Conservation (phyloP, 2,888 invertebrate species). For the Selenia dentaria region DNA sequence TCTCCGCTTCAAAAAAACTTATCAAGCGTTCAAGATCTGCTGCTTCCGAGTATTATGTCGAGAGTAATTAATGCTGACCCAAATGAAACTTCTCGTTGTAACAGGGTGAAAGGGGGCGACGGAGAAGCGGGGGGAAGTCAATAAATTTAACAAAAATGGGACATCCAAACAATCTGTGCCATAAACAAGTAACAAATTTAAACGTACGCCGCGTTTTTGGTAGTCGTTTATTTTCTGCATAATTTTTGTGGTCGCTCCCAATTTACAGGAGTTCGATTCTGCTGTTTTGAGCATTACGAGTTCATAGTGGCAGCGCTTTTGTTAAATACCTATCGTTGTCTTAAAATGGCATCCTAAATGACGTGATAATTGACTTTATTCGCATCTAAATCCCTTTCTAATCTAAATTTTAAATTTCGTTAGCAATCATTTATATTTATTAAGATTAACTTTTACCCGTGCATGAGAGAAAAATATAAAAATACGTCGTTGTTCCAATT, state of each 20-base stretch:
- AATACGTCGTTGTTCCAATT: too few relatives aligned
- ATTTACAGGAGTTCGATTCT: background rate
- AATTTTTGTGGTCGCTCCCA: slow-evolving; percentile 20
- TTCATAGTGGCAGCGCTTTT: too few relatives aligned
- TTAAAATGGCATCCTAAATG: too few relatives aligned
- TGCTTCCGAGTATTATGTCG: slow-evolving; percentile 15
- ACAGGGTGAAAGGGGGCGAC: slow-evolving; percentile 8
- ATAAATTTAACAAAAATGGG: slow-evolving; percentile 59
- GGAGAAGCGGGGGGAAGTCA: slow-evolving; percentile 25
- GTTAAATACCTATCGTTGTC: too few relatives aligned
- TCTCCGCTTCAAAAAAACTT: slow-evolving; percentile 15
- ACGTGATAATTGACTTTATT: too few relatives aligned
- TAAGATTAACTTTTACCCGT: too few relatives aligned
- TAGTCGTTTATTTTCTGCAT: slow-evolving; percentile 19
- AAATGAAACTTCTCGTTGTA: slow-evolving; percentile 35
- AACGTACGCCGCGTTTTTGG: slow-evolving; percentile 38
- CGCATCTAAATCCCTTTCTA: too few relatives aligned
- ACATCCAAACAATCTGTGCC: slow-evolving; percentile 52
- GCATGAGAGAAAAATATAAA: too few relatives aligned
- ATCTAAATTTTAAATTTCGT: too few relatives aligned
- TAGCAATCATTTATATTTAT: too few relatives aligned
- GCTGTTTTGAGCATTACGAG: too few relatives aligned
- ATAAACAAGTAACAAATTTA: slow-evolving; percentile 50
- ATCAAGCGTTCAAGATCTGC: slow-evolving; percentile 18
- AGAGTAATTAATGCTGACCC: slow-evolving; percentile 43